phyloP scores from a whole-genome alignment of 2,888 invertebrate genomes.

The Platycheirus albimanus region DNA sequence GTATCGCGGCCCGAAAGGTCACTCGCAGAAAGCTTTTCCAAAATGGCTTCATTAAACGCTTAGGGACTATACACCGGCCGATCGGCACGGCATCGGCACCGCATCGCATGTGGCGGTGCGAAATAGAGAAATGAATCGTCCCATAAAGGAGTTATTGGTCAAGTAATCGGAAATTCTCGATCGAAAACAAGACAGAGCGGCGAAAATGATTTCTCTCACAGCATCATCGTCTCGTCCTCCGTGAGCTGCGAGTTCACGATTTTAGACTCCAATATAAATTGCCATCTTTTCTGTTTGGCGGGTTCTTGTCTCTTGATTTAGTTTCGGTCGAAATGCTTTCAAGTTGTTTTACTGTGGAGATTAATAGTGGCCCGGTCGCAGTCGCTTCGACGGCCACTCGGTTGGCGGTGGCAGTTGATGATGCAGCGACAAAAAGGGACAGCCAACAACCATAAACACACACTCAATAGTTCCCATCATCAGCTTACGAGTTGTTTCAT shows the following conservation, averaged over 20 bases:
- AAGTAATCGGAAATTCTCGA: conserved; percentile 73
- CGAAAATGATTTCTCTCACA: conserved; percentile 74
- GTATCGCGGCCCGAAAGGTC: conserved; percentile 57
- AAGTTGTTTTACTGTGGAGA: conserved; percentile 72
- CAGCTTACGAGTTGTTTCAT: too few species aligned
- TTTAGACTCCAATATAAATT: conserved; percentile 54
- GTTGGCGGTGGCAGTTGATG: conserved; percentile 48
- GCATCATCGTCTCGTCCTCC: conserved; percentile 16
- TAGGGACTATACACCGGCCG: conserved; percentile 18
- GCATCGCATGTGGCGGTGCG: conserved; percentile 40
- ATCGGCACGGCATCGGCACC: too few species aligned
- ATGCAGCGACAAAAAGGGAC: conserved; percentile 68
- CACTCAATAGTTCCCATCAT: background rate
- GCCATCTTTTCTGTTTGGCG: conserved; percentile 59
- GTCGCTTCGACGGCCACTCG: too few species aligned
- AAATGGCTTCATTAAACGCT: conserved; percentile 71
- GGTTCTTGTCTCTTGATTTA: conserved; percentile 71
- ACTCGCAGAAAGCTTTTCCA: conserved; percentile 62
- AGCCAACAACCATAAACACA: conserved; percentile 46
- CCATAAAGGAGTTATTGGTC: conserved; percentile 69
- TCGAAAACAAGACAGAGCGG: conserved; percentile 67
- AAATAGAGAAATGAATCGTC: conserved; percentile 70
- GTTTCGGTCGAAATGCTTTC: conserved; percentile 72
- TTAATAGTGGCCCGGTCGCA: conserved; percentile 59
- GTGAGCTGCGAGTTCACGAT: background rate